phyloP scores from a whole-genome alignment of 2,888 invertebrate genomes.

The Amblyteles armatorius region DNA sequence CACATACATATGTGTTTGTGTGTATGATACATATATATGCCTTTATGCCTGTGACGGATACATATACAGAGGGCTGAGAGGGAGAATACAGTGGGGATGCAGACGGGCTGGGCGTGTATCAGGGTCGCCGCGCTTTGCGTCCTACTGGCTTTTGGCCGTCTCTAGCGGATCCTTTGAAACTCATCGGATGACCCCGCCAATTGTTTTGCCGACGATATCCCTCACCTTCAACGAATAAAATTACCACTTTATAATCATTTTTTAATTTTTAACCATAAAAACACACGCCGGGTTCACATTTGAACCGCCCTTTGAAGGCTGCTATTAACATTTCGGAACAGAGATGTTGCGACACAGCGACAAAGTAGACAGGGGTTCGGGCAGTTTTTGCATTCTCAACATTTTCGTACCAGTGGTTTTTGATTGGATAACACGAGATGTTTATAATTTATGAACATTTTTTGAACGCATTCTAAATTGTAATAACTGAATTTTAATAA shows the following conservation, averaged over 20 bases:
- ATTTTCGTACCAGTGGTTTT: background rate
- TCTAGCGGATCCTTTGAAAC: constrained; percentile 44
- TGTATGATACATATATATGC: constrained; percentile 7
- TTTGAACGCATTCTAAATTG: no score
- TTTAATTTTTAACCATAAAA: background rate
- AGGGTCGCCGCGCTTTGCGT: constrained; percentile 23
- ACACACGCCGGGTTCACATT: no score
- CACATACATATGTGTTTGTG: constrained; percentile 27
- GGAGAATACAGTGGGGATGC: background rate
- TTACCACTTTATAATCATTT: background rate
- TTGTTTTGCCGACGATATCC: constrained; percentile 5
- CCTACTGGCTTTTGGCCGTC: constrained; percentile 40
- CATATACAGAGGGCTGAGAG: background rate
- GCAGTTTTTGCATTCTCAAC: no score
- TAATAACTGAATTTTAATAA: background rate
- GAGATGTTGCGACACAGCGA: no score
- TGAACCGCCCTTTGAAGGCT: no score
- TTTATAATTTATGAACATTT: no score
- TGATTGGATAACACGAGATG: no score
- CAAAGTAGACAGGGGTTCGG: no score
- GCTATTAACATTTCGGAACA: no score
- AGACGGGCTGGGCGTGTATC: constrained; percentile 16
- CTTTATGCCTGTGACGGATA: background rate
- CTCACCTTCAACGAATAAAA: background rate
- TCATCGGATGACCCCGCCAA: constrained; percentile 18